phyloP scores from a whole-genome alignment of 2,113 vertebrate genomes.

The Pipa parva region DNA sequence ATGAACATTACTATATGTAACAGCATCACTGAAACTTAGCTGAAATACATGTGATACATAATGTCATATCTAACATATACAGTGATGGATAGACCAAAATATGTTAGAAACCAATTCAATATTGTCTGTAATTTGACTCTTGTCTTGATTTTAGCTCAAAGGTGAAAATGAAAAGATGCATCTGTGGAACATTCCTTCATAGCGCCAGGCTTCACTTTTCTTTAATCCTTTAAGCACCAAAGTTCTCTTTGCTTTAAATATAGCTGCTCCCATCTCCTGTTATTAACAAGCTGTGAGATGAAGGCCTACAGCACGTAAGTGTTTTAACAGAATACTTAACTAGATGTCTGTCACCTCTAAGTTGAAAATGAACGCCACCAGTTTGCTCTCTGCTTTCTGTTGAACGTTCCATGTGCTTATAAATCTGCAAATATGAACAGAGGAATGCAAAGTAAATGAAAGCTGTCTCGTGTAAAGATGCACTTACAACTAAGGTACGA shows the following conservation, averaged over 20 bases:
- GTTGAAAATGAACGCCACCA: constrained; percentile 34
- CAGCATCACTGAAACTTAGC: too few relatives aligned
- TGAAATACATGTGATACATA: too few relatives aligned
- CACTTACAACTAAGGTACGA: not conserved
- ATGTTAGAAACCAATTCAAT: too few relatives aligned
- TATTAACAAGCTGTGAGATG: constrained; percentile 8
- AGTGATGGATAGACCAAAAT: too few relatives aligned
- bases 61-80: too few relatives aligned
- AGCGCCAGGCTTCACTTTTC: constrained; percentile 34
- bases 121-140: too few relatives aligned
- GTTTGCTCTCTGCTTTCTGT: constrained; percentile 14
- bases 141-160: constrained; percentile 20
- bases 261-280: constrained; percentile 24
- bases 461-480: not conserved
- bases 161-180: constrained; percentile 51
- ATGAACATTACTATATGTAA: too few relatives aligned
- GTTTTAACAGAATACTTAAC: constrained; percentile 29
- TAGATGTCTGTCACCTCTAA: constrained; percentile 36
- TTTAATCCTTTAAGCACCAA: constrained; percentile 41
- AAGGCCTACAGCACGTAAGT: constrained; percentile 11
- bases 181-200: constrained; percentile 49
- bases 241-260: constrained; percentile 44
- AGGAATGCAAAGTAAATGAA: not conserved
- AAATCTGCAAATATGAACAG: constrained; percentile 13
- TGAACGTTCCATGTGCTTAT: constrained; percentile 6